These are phyloP conservation scores for Chromobotia macracanthus DNA, from an alignment of 2,797 vertebrate genomes.

Conservation along the genomic window DNA sequence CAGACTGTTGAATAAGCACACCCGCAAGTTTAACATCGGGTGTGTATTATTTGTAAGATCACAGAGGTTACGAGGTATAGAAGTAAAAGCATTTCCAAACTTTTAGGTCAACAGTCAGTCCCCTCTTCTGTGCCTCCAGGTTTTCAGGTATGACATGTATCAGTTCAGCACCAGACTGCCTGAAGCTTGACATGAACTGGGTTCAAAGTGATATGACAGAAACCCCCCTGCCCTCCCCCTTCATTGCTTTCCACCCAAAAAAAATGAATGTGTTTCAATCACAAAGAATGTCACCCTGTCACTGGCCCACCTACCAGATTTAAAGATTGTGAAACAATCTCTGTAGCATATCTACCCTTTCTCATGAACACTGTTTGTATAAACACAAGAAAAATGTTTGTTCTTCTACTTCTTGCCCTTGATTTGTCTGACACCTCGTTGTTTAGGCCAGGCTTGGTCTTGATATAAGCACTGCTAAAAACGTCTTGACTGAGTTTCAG, in stretches of 20 bases:
- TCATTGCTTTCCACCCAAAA: conserved; percentile 53
- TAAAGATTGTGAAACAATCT: conserved; percentile 28
- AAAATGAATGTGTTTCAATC: conserved; percentile 50
- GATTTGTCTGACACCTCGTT: conserved; percentile 1
- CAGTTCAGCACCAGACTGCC: conserved; percentile 49
- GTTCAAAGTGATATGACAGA: conserved; percentile 58
- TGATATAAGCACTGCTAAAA: conserved; percentile 13
- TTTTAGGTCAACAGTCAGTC: conserved; percentile 55
- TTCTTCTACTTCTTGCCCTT: conserved; percentile 1
- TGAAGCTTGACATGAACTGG: conserved; percentile 61
- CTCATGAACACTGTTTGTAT: conserved; percentile 11
- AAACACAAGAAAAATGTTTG: not conserved
- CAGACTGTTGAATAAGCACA: conserved; percentile 35
- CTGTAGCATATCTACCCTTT: not conserved
- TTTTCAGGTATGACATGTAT: conserved; percentile 51
- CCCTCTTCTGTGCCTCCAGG: conserved; percentile 46
- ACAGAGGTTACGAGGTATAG: conserved; percentile 37
- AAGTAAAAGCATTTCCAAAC: conserved; percentile 57
- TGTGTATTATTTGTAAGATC: conserved; percentile 53
- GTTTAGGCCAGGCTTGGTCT: not conserved
- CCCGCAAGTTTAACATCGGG: conserved; percentile 25
- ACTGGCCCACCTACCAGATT: conserved; percentile 22
- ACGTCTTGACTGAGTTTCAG: not conserved
- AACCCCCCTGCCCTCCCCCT: conserved; percentile 29
- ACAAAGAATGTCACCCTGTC: conserved; percentile 53